Percentiles rank a stretch among this genome's conserved stretches.
phyloP scores from a whole-genome alignment of 2,888 invertebrate species.

The Ormyrus labotus region DNA sequence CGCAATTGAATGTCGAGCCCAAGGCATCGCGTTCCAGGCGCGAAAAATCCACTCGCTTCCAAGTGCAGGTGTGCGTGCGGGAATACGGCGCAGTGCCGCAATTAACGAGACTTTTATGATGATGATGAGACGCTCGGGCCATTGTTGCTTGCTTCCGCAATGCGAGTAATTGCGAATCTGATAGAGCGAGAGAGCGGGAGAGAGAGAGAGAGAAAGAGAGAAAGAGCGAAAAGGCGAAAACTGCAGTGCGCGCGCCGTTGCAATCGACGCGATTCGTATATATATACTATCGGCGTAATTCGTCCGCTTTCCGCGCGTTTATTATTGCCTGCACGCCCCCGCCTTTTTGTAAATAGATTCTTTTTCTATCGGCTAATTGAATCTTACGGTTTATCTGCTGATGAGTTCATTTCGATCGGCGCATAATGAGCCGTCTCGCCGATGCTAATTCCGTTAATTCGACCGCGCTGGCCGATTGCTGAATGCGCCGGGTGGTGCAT shows the following conservation, averaged over 20 bases:
- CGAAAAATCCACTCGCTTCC: constrained; percentile 8
- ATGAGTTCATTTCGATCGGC: constrained; percentile 53
- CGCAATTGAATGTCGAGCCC: constrained; percentile 5
- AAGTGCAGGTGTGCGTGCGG: not conserved
- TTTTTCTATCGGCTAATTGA: constrained; percentile 48
- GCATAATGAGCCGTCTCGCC: not conserved
- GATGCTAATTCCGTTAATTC: constrained; percentile 44
- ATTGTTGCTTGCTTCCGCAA: constrained; percentile 24
- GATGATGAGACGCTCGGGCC: constrained; percentile 30
- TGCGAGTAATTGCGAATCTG: constrained; percentile 35
- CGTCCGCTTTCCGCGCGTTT: constrained; percentile 12
- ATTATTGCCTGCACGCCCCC: not conserved
- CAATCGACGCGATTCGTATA: constrained; percentile 20
- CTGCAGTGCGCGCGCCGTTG: not conserved
- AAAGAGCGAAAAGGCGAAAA: constrained; percentile 44
- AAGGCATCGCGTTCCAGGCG: not conserved
- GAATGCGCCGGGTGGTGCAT: not conserved
- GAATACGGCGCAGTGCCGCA: constrained; percentile 4
- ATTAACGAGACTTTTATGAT: constrained; percentile 44
- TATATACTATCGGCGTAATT: not conserved
- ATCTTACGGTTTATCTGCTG: constrained; percentile 51
- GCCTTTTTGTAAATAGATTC: constrained; percentile 2
- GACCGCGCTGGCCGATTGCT: constrained; percentile 3
- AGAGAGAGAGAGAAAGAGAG: too few relatives aligned
- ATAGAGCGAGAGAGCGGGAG: not conserved